A percentile compares a stretch with the other conserved stretches of the same genome.
Evolutionary conservation across 2,797 vertebrate species (phyloP).

Genomic region (Onychomys torridus): DNA sequence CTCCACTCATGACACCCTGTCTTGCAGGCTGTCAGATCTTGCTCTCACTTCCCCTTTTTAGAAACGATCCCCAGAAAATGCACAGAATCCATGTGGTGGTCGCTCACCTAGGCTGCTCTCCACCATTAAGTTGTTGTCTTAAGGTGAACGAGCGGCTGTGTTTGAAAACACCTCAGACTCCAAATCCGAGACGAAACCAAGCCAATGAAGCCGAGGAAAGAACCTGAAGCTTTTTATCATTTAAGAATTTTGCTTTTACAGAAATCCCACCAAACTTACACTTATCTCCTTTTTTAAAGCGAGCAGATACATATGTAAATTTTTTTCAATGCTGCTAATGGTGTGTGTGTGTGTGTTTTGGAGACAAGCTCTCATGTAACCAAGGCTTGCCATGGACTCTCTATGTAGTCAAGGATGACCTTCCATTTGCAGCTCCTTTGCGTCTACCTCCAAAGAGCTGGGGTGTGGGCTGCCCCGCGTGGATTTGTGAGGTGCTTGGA

Average conservation of each 20-base stretch:
- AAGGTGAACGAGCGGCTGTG: neutral
- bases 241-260: neutral
- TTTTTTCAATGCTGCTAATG: neutral
- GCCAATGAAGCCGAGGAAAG: neutral
- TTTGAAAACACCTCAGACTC: conserved; percentile 4
- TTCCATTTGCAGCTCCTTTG: neutral
- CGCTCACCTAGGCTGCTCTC: neutral
- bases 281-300: conserved; percentile 64
- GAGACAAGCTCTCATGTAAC: neutral
- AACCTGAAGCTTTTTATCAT: neutral
- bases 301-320: conserved; percentile 48
- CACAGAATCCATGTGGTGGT: neutral
- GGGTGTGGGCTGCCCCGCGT: neutral
- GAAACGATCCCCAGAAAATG: neutral
- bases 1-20: neutral
- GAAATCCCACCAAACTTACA: conserved; percentile 46
- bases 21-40: neutral
- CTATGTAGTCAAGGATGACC: neutral
- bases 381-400: neutral
- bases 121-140: neutral
- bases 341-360: neutral
- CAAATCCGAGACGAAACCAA: neutral
- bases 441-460: neutral
- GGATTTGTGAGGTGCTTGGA: neutral
- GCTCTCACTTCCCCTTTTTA: neutral